Base-by-base conservation (phyloP, 2,113 vertebrate species). In the Cynopterus brachyotis region DNA sequence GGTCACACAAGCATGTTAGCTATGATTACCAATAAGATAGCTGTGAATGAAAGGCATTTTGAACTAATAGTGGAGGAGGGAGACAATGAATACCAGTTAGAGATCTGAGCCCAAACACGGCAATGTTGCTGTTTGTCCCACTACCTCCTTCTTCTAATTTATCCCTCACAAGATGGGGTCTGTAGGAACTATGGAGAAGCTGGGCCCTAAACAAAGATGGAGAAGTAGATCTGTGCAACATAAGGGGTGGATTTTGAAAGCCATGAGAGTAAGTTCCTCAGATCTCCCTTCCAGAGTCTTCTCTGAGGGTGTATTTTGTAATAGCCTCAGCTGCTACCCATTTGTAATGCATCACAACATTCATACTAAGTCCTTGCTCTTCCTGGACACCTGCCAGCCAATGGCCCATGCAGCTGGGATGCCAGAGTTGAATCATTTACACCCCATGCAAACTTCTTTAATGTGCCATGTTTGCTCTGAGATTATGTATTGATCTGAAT, bases 351-450 rank as follows among this genome's bases (percentile, higher is more conserved):
- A 15, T 62, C 59, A 60, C 37, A 70, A 53, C 15, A 10, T 50
- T 94, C 40, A 53, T 53, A 15, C 7, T 0, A 15, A 91, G 32
- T 30, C 24, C 24, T 30, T 1, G 8, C 32, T 75, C 35, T 26
- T 55, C 66, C 32, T n/a, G 40, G 72, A 40, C 10, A 47, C 59
- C 81, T 47, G 28, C 37, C 17, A 30, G 26, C 8, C 80, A 16
- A 50, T 50, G 50, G 50, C 50, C 50, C 50, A 16, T 4, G 15
- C 42, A n/a, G 30, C 30, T 37, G 53, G 32, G 16, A 40, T 67
- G 28, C n/a, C 0, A 4, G 16, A 22, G 16, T 24, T 9, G 3
- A 11, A 11, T 37, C 22, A 1, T 72, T 26, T 17, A 17, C 62
- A 10, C 12, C 22, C 40, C 30, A 28, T 3, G n/a, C 47, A 32